Conservation (phyloP, 2,797 vertebrate genomes). For the Craterocephalus amniculus region DNA sequence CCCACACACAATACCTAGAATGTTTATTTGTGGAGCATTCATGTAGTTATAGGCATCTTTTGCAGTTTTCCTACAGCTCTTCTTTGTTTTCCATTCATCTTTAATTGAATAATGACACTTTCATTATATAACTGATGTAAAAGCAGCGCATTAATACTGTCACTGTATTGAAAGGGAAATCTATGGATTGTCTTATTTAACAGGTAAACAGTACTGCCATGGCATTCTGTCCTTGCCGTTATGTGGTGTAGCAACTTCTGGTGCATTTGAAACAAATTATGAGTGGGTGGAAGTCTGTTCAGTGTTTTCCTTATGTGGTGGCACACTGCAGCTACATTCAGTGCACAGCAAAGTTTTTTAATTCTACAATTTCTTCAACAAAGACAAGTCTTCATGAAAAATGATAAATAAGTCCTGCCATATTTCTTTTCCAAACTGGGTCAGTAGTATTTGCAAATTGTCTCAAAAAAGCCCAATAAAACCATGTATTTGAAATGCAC, state of each 20-base stretch:
- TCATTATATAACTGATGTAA: not conserved
- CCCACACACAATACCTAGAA: too few species aligned
- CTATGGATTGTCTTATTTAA: not conserved
- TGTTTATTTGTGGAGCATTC: too few species aligned
- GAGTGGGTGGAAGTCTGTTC: too few species aligned
- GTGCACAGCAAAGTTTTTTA: not conserved
- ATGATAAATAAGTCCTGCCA: not conserved
- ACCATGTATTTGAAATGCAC: too few species aligned
- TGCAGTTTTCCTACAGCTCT: too few species aligned
- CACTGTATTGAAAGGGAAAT: not conserved
- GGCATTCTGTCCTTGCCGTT: not conserved
- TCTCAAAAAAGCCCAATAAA: too few species aligned
- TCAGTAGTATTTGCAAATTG: too few species aligned
- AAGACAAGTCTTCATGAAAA: not conserved
- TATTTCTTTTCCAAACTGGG: not conserved
- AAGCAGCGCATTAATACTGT: not conserved
- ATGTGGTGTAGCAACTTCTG: not conserved
- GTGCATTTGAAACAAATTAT: not conserved
- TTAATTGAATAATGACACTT: not conserved
- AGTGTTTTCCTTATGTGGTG: not conserved
- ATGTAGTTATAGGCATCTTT: too few species aligned
- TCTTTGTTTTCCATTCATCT: too few species aligned
- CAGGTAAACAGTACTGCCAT: not conserved
- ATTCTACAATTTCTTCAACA: not conserved
- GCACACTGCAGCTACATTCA: not conserved